Evolutionary conservation across 2,113 vertebrate genomes (phyloP).

Genomic region (Grallaria varia): DNA sequence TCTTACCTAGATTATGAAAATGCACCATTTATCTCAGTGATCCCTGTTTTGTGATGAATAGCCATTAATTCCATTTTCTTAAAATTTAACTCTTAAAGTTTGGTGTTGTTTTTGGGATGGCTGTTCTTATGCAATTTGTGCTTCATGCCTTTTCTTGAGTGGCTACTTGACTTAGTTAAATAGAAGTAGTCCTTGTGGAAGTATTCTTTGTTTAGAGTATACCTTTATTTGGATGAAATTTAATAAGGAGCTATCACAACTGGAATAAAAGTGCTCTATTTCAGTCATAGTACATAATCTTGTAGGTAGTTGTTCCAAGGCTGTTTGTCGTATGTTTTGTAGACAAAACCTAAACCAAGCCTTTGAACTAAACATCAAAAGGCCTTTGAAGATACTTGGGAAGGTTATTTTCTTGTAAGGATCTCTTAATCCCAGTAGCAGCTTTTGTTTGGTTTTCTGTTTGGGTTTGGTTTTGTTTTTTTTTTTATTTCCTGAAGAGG

Average conservation of each 20-base stretch:
- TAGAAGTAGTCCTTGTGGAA: not conserved
- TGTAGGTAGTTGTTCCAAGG: not conserved
- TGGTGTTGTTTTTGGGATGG: not conserved
- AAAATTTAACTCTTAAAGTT: not conserved
- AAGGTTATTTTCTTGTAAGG: not conserved
- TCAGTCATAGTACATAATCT: not conserved
- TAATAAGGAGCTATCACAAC: not conserved
- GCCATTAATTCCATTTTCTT: not conserved
- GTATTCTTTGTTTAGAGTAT: not conserved
- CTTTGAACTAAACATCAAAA: slow-evolving; percentile 54
- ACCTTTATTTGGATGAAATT: not conserved
- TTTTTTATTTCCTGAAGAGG: not conserved
- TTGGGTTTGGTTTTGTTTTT: not conserved
- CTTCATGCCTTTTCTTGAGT: not conserved
- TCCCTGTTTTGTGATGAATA: not conserved
- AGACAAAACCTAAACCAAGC: not conserved
- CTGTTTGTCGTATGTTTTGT: not conserved
- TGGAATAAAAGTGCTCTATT: not conserved
- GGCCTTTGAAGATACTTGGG: slow-evolving; percentile 8
- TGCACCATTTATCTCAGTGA: not conserved
- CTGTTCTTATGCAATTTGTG: not conserved
- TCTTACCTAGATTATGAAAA: not conserved
- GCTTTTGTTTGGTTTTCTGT: not conserved
- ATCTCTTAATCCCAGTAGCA: not conserved
- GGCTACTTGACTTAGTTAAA: not conserved